A percentile compares a stretch with the other conserved stretches of the same genome.
Evolutionary conservation across 2,113 vertebrate genomes (phyloP).

Genomic region (Saguinus midas): DNA sequence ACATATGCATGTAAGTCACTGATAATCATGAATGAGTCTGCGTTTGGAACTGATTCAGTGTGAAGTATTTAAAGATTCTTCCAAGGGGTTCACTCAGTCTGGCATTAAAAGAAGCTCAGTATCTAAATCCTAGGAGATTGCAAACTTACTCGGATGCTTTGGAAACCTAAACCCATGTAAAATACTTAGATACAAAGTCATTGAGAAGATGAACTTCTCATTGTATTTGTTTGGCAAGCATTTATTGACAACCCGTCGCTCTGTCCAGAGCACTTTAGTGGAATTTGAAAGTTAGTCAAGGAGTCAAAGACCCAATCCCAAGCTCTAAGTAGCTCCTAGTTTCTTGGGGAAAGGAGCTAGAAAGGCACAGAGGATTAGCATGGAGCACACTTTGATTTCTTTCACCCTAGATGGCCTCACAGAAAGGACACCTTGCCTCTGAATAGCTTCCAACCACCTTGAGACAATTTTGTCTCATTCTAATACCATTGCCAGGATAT

Average conservation of each 20-base stretch:
- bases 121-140: conserved; percentile 44
- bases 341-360: not conserved
- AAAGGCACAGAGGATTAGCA: not conserved
- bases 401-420: conserved; percentile 47
- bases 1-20: not conserved
- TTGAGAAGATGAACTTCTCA: not conserved
- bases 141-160: conserved; percentile 25
- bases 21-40: not conserved
- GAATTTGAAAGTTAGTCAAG: conserved; percentile 24
- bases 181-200: conserved; percentile 37
- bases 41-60: not conserved
- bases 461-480: conserved; percentile 47
- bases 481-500: conserved; percentile 40
- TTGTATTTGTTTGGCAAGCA: conserved; percentile 14
- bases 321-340: not conserved
- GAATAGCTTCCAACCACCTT: conserved; percentile 25
- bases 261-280: not conserved
- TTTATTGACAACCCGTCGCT: not conserved
- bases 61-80: conserved; percentile 48
- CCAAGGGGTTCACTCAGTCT: not conserved
- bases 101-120: conserved; percentile 34
- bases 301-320: not conserved
- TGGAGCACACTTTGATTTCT: conserved; percentile 41
- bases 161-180: not conserved
- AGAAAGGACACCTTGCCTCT: conserved; percentile 2